These are phyloP conservation scores for Lepetodrilus schrolli DNA, from an alignment of 2,888 invertebrate species.

Conservation along the genomic window DNA sequence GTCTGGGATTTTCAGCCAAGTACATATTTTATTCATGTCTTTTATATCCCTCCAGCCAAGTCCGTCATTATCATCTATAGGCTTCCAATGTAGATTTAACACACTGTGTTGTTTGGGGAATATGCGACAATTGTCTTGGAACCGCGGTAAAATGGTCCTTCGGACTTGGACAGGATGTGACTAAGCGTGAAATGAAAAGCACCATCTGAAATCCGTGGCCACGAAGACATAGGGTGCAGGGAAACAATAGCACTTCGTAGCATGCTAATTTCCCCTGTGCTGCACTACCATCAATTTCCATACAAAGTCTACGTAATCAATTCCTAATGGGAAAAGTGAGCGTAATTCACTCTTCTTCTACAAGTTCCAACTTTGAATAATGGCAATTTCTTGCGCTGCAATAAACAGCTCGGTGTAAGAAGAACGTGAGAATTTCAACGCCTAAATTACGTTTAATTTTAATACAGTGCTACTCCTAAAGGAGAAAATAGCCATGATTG, in stretches of 20 bases:
- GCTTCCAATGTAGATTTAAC: constrained; percentile 1
- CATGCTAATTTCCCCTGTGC: constrained; percentile 3
- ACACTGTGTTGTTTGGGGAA: neutral
- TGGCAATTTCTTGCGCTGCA: neutral
- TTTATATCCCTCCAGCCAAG: neutral
- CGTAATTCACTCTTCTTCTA: neutral
- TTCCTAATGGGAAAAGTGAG: constrained; percentile 20
- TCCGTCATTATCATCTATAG: neutral
- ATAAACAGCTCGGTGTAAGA: too few species aligned
- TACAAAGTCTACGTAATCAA: constrained; percentile 25
- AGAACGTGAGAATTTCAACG: too few species aligned
- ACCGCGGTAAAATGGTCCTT: neutral
- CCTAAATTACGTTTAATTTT: too few species aligned
- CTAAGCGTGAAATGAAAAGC: constrained; percentile 12
- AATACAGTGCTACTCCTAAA: too few species aligned
- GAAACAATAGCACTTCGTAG: neutral
- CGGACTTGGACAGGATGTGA: neutral
- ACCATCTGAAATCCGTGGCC: neutral
- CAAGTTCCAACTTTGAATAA: neutral
- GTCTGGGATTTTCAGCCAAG: neutral
- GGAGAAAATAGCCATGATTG: too few species aligned
- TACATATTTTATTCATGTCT: constrained; percentile 24
- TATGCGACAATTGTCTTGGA: neutral
- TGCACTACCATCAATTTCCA: constrained; percentile 10
- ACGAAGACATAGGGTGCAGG: neutral